These are phyloP conservation scores for Zapornia atra DNA, from an alignment of 2,113 vertebrate species.

Conservation along the genomic window DNA sequence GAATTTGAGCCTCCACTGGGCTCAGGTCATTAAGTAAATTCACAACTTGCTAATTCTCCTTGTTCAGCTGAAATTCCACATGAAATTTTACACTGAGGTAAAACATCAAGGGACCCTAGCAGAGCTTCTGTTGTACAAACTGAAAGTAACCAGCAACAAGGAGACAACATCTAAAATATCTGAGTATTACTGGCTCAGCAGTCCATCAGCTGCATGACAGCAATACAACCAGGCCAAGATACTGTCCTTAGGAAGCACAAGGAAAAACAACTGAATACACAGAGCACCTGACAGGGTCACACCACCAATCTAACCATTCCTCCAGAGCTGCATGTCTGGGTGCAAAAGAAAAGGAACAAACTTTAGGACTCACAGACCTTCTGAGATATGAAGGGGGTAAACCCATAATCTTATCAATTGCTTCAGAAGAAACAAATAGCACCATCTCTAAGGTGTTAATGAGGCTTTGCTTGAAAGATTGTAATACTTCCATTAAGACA, in stretches of 20 bases:
- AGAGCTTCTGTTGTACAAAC: background rate
- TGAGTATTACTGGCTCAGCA: background rate
- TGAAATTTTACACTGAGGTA: background rate
- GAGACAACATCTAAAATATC: background rate
- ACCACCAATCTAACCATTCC: background rate
- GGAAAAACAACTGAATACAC: background rate
- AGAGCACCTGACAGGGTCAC: background rate
- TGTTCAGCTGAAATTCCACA: background rate
- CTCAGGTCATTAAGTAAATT: background rate
- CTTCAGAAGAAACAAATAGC: background rate
- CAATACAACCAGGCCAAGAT: background rate
- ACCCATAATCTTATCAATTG: background rate
- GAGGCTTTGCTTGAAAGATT: background rate
- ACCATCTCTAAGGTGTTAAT: background rate
- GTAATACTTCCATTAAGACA: background rate
- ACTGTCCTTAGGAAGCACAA: background rate
- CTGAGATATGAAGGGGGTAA: background rate
- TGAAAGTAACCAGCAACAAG: background rate
- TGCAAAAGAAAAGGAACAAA: background rate
- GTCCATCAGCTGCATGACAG: background rate
- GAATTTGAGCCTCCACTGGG: background rate
- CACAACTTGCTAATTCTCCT: background rate
- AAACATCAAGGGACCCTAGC: background rate
- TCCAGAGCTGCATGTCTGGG: background rate
- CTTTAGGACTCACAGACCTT: background rate